phyloP scores from a whole-genome alignment of 1,140 invertebrate genomes.

The Saccostrea cuccullata region DNA sequence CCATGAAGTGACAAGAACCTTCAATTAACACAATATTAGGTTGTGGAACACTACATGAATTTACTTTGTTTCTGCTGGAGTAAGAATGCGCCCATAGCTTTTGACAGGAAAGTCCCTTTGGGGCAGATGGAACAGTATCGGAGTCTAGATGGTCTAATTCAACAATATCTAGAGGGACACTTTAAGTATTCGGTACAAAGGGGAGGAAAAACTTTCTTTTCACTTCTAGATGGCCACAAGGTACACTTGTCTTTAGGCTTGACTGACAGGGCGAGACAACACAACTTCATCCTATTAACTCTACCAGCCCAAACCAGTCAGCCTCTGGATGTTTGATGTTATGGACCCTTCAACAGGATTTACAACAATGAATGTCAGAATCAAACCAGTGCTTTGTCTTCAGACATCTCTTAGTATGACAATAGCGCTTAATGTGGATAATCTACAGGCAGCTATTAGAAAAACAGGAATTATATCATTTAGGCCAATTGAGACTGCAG shows the following conservation, averaged over 20 bases:
- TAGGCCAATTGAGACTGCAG: neutral
- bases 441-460: constrained; percentile 40
- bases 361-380: constrained; percentile 32
- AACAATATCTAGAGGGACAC: too few species aligned
- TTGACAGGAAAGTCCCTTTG: too few species aligned
- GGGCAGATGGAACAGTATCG: too few species aligned
- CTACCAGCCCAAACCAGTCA: constrained; percentile 48
- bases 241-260: constrained; percentile 32
- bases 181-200: too few species aligned
- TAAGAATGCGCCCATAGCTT: too few species aligned
- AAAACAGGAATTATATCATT: constrained; percentile 40
- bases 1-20: too few species aligned
- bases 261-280: neutral
- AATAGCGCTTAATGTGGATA: neutral
- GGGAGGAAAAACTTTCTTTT: too few species aligned
- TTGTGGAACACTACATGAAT: too few species aligned
- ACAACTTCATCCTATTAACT: constrained; percentile 18
- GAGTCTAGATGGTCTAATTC: too few species aligned
- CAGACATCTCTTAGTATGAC: constrained; percentile 34
- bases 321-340: constrained; percentile 48
- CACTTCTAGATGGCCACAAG: constrained; percentile 36
- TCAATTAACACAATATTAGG: too few species aligned
- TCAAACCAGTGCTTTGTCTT: constrained; percentile 22
- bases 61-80: too few species aligned
- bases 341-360: constrained; percentile 38